phyloP scores from a whole-genome alignment of 1,140 invertebrate genomes.

The Euwallacea similis region DNA sequence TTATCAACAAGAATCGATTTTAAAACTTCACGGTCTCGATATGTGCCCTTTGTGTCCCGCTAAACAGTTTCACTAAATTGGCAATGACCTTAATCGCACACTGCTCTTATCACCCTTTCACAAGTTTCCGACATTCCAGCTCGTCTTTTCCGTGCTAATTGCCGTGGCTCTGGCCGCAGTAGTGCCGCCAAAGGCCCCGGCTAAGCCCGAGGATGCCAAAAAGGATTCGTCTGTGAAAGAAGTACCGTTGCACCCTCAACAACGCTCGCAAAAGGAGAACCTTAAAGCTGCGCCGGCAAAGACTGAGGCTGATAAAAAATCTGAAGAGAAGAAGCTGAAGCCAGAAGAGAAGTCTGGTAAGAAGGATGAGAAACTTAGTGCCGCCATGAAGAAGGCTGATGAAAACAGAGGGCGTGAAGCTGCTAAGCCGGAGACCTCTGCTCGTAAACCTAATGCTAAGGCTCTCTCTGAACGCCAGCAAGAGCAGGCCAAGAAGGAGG shows the following conservation, averaged over 20 bases:
- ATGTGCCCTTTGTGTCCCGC: background rate
- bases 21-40: background rate
- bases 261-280: background rate
- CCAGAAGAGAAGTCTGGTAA: background rate
- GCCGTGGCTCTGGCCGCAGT: background rate
- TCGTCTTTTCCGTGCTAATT: background rate
- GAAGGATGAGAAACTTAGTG: background rate
- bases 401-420: slow-evolving; percentile 5
- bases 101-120: background rate
- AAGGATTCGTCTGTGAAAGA: slow-evolving; percentile 8
- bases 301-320: background rate
- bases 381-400: background rate
- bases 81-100: background rate
- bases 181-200: background rate
- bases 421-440: background rate
- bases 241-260: background rate
- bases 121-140: background rate
- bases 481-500: background rate
- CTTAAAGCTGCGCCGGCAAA: background rate
- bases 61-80: background rate
- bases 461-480: background rate
- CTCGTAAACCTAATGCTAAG: slow-evolving; percentile 1
- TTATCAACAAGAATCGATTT: background rate
- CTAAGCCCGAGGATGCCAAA: background rate
- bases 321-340: background rate